Percentiles rank a stretch among this genome's conserved stretches.
Evolutionary conservation across 2,113 vertebrate species (phyloP).

Genomic region (Acanthochromis polyacanthus): DNA sequence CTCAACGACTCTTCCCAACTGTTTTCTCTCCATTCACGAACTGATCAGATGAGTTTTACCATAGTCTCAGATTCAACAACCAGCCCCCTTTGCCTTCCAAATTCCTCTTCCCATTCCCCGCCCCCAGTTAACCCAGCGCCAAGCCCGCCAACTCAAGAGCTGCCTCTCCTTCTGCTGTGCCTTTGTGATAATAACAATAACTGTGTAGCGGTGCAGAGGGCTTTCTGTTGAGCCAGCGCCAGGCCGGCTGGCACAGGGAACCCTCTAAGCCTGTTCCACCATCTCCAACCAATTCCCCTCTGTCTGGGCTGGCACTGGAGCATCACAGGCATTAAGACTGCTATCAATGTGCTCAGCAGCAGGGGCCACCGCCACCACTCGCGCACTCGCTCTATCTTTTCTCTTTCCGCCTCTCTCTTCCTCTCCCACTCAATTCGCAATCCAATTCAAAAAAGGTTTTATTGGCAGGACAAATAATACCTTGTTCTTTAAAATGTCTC

Average conservation of each 20-base stretch:
- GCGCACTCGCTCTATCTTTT: constrained; percentile 47
- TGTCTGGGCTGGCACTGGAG: constrained; percentile 64
- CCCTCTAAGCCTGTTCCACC: constrained; percentile 73
- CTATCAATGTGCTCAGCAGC: constrained; percentile 78
- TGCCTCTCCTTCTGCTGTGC: constrained; percentile 81
- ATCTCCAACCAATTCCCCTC: constrained; percentile 74
- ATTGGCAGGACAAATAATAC: constrained; percentile 73
- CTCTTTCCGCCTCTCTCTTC: constrained; percentile 60
- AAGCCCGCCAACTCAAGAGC: constrained; percentile 78
- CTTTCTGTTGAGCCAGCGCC: constrained; percentile 71
- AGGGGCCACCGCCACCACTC: constrained; percentile 68
- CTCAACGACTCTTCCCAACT: constrained; percentile 51
- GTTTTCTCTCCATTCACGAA: constrained; percentile 60
- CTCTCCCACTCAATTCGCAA: constrained; percentile 68
- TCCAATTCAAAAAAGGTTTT: constrained; percentile 68
- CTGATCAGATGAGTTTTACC: constrained; percentile 61
- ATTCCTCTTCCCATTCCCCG: constrained; percentile 63
- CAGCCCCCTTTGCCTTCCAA: constrained; percentile 62
- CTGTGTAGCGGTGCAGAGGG: constrained; percentile 73
- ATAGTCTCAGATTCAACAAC: constrained; percentile 58
- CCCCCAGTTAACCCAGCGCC: constrained; percentile 73
- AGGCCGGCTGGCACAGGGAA: constrained; percentile 74
- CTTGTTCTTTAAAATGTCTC: constrained; percentile 63
- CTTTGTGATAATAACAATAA: constrained; percentile 83
- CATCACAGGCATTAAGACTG: constrained; percentile 69